phyloP scores from a whole-genome alignment of 2,888 invertebrate genomes.

The Chymomyza amoena region DNA sequence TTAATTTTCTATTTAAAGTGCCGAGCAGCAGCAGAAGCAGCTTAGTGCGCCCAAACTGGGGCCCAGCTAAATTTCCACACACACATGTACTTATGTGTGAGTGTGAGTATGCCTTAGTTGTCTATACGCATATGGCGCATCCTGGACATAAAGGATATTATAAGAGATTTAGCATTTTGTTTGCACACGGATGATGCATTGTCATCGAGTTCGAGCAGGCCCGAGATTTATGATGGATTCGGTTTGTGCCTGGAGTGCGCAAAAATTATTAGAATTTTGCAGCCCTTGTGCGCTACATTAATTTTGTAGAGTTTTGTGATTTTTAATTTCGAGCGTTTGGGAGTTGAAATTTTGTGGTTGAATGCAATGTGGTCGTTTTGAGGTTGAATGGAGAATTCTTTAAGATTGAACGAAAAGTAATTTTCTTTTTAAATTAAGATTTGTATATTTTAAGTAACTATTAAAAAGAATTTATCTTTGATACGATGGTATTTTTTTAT shows the following conservation, averaged over 20 bases:
- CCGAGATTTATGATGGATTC: constrained; percentile 76
- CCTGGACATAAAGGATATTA: constrained; percentile 74
- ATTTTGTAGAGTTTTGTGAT: constrained; percentile 12
- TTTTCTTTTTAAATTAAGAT: too few species aligned
- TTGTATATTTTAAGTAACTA: too few species aligned
- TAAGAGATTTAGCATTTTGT: constrained; percentile 74
- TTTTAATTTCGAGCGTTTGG: not conserved
- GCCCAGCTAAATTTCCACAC: not conserved
- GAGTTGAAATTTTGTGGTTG: not conserved
- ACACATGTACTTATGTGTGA: constrained; percentile 4
- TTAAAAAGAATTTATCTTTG: too few species aligned
- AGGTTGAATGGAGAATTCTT: too few species aligned
- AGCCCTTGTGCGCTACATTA: constrained; percentile 44
- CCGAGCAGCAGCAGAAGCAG: not conserved
- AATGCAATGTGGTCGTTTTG: not conserved
- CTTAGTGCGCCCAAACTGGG: constrained; percentile 21
- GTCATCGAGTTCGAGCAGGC: constrained; percentile 76
- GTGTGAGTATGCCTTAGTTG: constrained; percentile 41
- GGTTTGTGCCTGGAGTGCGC: constrained; percentile 71
- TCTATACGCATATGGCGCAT: constrained; percentile 67
- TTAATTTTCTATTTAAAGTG: constrained; percentile 52
- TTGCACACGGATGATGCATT: constrained; percentile 77
- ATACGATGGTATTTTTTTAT: too few species aligned
- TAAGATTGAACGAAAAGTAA: too few species aligned
- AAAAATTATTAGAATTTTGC: constrained; percentile 70